A percentile compares a stretch with the other conserved stretches of the same genome.
Evolutionary conservation across 2,113 vertebrate species (phyloP).

Genomic region (Eulacestoma nigropectus): DNA sequence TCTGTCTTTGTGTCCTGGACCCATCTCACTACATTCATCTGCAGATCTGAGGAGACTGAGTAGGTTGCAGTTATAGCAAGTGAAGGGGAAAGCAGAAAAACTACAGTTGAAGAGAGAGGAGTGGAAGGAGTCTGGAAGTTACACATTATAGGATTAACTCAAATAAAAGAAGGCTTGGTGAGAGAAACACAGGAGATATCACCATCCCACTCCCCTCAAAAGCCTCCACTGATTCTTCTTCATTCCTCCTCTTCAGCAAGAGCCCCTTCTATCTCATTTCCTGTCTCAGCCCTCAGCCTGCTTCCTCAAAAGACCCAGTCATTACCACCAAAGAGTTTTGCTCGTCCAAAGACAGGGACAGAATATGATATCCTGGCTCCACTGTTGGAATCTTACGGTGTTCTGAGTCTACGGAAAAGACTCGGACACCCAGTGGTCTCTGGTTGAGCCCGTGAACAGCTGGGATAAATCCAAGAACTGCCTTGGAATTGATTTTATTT

Average conservation of each 20-base stretch:
- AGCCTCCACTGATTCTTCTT: background rate
- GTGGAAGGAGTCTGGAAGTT: background rate
- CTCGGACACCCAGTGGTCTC: background rate
- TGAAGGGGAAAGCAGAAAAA: background rate
- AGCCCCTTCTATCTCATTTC: background rate
- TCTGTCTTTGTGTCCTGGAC: background rate
- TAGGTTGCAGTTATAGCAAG: background rate
- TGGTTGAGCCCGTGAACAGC: background rate
- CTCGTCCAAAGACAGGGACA: background rate
- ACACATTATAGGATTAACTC: background rate
- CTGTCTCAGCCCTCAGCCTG: background rate
- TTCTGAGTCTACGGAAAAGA: background rate
- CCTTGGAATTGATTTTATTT: background rate
- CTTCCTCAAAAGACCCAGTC: background rate
- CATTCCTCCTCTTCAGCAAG: background rate
- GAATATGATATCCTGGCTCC: background rate
- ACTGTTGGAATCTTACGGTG: background rate
- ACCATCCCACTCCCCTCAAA: accelerated
- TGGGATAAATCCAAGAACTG: background rate
- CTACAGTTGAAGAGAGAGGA: background rate
- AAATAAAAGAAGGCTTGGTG: background rate
- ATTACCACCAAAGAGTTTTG: background rate
- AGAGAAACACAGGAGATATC: background rate
- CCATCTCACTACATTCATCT: background rate
- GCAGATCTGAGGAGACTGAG: background rate